phyloP scores from a whole-genome alignment of 1,140 invertebrate species.

The Planococcus citri region DNA sequence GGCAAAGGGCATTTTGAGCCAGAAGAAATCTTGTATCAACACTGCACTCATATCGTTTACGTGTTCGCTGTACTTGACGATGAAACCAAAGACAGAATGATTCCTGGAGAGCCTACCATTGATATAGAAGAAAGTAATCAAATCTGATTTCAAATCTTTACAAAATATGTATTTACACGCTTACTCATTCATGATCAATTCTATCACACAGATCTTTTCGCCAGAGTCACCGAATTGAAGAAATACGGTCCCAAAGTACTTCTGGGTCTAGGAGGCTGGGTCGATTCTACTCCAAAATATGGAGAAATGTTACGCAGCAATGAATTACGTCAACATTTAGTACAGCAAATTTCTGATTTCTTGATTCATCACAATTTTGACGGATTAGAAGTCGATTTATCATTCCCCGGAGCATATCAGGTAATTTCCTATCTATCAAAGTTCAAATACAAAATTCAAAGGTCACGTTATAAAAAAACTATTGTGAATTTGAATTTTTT shows the following conservation, averaged over 20 bases:
- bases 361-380: neutral
- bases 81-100: conserved; percentile 28
- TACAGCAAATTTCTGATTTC: neutral
- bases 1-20: conserved; percentile 51
- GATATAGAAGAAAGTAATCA: neutral
- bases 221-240: neutral
- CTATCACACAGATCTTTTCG: neutral
- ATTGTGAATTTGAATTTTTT: neutral
- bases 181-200: too few relatives aligned
- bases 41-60: conserved; percentile 58
- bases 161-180: too few relatives aligned
- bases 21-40: conserved; percentile 39
- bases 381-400: neutral
- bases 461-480: too few relatives aligned
- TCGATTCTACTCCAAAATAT: conserved; percentile 47
- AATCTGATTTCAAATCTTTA: neutral
- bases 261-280: conserved; percentile 75
- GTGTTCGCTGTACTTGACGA: conserved; percentile 55
- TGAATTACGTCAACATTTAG: neutral
- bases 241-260: conserved; percentile 40
- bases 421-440: too few relatives aligned
- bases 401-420: neutral
- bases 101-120: neutral
- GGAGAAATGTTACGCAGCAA: neutral
- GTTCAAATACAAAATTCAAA: neutral